Base-by-base conservation (phyloP, 64 coral and sea anemone species). In the Stichodactyla helianthus region DNA sequence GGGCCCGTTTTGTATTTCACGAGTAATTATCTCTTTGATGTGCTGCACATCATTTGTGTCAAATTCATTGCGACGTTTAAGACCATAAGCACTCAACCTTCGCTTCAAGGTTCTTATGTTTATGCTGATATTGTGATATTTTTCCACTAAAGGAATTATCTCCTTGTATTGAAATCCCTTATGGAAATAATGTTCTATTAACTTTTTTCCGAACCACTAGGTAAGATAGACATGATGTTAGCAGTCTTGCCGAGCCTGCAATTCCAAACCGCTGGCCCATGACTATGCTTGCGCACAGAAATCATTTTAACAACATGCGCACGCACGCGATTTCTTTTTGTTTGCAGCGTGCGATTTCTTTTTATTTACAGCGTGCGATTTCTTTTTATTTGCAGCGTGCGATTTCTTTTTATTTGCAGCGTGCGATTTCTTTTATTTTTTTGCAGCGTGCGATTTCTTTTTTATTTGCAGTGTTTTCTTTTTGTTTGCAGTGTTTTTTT, bases 81-180 rank as follows among this genome's bases (percentile, higher is more conserved):
- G 90, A 59, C 79, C 90, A 87, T 74, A 93, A 59, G 82, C 91
- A 85, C 77, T 93, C 35, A 93, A 84, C 52, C 86, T 77, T 88
- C 91, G 79, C 85, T 88, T 93, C 27, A 88, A 57, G 53, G 91
- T 88, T 79, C 91, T 57, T 93, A 85, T 77, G 59, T 93, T 93
- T 50, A 92, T 93, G 82, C 77, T 84, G 55, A 93, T 79, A 85
- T 83, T 28, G 71, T 89, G 86, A 89, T 93, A 82, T 55, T 93
- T 93, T 68, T 84, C 82, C 67, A 93, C 55, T 20, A 93, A 82
- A 93, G 63, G 70, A 84, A 56, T 56, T 58, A 85, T 65, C 71
- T 78, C 84, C 61, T 87, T 55, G 76, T 79, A 54, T n/a, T 19
- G 86, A 93, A 80, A 74, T 58, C 87, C 83, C 61, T 88, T 44